Base-by-base conservation (phyloP, 2,113 vertebrate genomes). In the Ailuropoda melanoleuca region DNA sequence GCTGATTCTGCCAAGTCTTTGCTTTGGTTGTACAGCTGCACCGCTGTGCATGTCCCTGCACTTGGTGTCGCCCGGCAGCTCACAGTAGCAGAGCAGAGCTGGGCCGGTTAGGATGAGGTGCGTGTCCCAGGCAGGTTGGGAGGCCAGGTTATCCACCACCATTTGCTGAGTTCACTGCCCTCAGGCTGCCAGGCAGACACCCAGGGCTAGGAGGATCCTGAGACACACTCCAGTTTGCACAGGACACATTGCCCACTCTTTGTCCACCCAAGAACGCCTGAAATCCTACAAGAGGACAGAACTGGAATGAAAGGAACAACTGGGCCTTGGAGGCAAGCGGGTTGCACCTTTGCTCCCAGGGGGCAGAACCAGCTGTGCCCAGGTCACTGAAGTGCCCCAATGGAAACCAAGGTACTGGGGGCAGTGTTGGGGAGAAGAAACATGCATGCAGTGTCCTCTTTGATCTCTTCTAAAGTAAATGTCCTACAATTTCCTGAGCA, bases 31-130 rank as follows among this genome's bases (percentile, higher is more conserved):
- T 6, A 3, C 8, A 29, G 18, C 39, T 56, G 18, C 7, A 43
- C n/a, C n/a, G 1, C 1, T 2, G n/a, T 26, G 24, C 11, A 8
- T 0, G 2, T 43, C 68, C 34, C 8, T 4, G n/a, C 1, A 2
- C 15, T 4, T 50, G 21, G 29, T 14, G 48, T 5, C 6, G 6
- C 21, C 21, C 13, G 0, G 0, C 2, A 43, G 48, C 66, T 46
- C 3, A 5, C 0, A 0, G 29, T 15, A 29, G 56, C 29, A 31
- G 43, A 83, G 60, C 24, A 26, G 11, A 26, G 39, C 7, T 9
- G 12, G 18, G 43, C 37, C 23, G 18, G n/a, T 29, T 15, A 64
- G 48, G 15, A 48, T 0, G 3, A 72, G 48, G 34, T 1, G 0
- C 10, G 14, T 6, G 15, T 50, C 77, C 55, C 3, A 8, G 70